Evolutionary conservation across 2,888 invertebrate species (phyloP), one percentile per base, ranked within the genome.

Genomic region (Sturmia bella): DNA sequence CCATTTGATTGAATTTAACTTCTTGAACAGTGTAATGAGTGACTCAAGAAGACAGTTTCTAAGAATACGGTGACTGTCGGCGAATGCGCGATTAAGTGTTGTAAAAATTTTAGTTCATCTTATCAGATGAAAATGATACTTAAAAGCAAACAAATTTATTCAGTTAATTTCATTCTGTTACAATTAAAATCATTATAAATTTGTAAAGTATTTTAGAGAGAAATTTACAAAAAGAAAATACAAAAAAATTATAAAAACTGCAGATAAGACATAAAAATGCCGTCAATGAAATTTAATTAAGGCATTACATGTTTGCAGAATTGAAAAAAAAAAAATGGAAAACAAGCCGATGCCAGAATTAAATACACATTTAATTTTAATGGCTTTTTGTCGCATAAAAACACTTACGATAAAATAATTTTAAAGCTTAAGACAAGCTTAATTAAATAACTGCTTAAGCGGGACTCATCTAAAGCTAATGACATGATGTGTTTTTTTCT

Each of bases 121-220:
- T 75, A 75, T 68, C 75, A 21, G 15, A 11, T 6, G 61, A 61
- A 54, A 76, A 69, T 43, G 13, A 24, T 59, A 43, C n/a, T 1
- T 43, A 43, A 19, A 24, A 7, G 15, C 3, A 41, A 0, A 11
- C 43, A 61, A 72, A 59, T 48, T 72, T 61, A 17, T 45, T 24
- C 68, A 61, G 11, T 57, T 37, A 45, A 61, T 52, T 76, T 61
- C 32, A 50, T 76, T 52, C n/a, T 66, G 52, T 68, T 27, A 57
- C 50, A 56, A 50, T n/a, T 9, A 19, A 21, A 13, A 2, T 37
- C 61, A 63, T 19, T 24, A 9, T 21, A 39, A 54, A 54, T 54
- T n/a, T 7, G 32, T 77, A 17, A 39, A 64, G 39, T 54, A 21
- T 37, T 64, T 66, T 37, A 0, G n/a, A 43, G 37, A 48, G 43